Evolutionary conservation across 2,797 vertebrate genomes (phyloP), one percentile per base, ranked within the genome.

Genomic region (Chromobotia macracanthus): DNA sequence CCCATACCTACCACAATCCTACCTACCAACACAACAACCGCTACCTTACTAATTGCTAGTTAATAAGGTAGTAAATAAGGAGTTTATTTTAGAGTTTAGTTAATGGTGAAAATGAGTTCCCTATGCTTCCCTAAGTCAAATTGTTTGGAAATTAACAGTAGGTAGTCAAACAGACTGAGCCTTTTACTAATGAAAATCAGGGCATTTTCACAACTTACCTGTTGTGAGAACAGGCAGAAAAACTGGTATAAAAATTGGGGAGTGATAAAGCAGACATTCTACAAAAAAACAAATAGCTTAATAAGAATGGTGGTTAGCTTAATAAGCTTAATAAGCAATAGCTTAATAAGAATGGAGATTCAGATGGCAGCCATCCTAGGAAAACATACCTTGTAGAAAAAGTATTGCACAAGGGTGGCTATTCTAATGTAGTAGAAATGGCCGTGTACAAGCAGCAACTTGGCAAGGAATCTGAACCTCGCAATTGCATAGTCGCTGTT

Each of bases 161-260:
- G 31, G 31, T 31, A 31, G 31, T 31, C 5, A 5, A 31, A 2
- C 31, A 31, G 31, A 31, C 31, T n/a, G n/a, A n/a, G 31, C 31
- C 5, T 5, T 31, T 31, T 31, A 2, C 31, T 31, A 31, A 31
- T 31, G 31, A 2, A 31, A 31, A 5, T 31, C n/a, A n/a, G n/a
- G n/a, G n/a, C n/a, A n/a, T n/a, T n/a, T n/a, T n/a, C n/a, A n/a
- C n/a, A n/a, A 96, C 97, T 98, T 95, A 99, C 98, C 93, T 99
- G 98, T 92, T 99, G 98, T 93, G 98, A 98, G 96, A 99, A 99
- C 92, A 98, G 95, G 95, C 98, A 99, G 95, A 96, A 96, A 96
- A 99, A 99, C 95, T 99, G 98, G 96, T 99, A 99, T 94, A 99
- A 97, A 98, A 99, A 99, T 83, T 99, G 98, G 85, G 98, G 98